Evolutionary conservation across 2,113 vertebrate species (phyloP).

Genomic region (Pterocles gutturalis): DNA sequence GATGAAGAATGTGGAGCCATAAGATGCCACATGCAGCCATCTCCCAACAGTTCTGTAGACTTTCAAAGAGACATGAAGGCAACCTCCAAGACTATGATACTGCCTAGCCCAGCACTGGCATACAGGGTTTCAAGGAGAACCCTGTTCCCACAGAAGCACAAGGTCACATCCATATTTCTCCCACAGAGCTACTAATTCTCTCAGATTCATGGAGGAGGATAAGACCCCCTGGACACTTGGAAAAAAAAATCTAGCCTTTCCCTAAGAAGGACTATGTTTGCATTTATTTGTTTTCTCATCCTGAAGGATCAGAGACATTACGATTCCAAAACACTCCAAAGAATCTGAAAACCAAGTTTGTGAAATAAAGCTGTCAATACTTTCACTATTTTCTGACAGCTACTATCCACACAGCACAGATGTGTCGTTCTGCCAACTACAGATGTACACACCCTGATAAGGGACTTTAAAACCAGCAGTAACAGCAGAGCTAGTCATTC

Average conservation of each 20-base stretch:
- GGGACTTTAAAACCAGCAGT: background rate
- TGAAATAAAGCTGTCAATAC: background rate
- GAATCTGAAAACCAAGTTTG: background rate
- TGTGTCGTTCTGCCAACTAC: background rate
- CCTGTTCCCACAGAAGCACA: background rate
- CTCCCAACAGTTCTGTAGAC: background rate
- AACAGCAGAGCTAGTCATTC: background rate
- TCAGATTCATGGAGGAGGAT: no score
- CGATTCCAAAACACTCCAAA: background rate
- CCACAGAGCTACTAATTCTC: background rate
- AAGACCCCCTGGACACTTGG: background rate
- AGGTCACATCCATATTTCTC: background rate
- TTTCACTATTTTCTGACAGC: background rate
- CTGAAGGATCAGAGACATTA: background rate
- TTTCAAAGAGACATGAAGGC: background rate
- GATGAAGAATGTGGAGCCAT: accelerated
- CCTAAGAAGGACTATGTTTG: background rate
- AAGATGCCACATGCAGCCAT: background rate
- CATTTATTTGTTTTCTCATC: background rate
- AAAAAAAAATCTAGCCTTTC: background rate
- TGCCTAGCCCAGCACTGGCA: background rate
- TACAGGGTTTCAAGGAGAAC: background rate
- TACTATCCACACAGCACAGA: background rate
- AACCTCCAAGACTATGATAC: background rate
- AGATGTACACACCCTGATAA: background rate